Conservation (phyloP, 37 sponge, comb jelly and placozoan species). For the Geodia barretti region DNA sequence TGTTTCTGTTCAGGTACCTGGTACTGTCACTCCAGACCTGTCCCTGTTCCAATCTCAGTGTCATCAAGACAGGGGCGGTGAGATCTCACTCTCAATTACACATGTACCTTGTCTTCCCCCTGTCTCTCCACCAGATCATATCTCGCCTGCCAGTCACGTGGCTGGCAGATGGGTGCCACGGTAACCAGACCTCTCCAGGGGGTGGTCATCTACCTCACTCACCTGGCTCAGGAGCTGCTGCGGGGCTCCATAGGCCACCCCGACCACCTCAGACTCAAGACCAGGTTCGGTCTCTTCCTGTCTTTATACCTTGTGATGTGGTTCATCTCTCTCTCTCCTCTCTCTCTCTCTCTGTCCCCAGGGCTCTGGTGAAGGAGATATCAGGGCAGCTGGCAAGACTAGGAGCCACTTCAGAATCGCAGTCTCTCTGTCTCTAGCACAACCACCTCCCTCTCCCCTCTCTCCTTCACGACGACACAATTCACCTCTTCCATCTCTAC, state of each 20-base stretch:
- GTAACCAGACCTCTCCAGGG: constrained; percentile 7
- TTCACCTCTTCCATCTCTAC: too few species aligned
- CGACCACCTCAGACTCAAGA: constrained; percentile 25
- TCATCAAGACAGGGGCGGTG: constrained; percentile 44
- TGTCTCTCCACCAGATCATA: constrained; percentile 2
- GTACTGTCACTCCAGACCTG: constrained; percentile 52
- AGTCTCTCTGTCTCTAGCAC: not conserved
- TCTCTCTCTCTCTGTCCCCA: not conserved
- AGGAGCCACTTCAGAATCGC: not conserved
- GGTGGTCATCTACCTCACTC: constrained; percentile 21
- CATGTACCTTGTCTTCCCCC: not conserved
- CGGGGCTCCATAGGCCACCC: constrained; percentile 17
- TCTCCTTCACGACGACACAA: not conserved
- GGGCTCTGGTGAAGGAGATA: not conserved
- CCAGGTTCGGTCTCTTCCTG: constrained; percentile 43
- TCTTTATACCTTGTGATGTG: too few species aligned
- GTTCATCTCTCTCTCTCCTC: too few species aligned
- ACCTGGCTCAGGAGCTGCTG: constrained; percentile 30
- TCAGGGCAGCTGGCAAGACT: not conserved
- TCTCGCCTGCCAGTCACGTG: constrained; percentile 15
- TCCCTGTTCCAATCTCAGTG: constrained; percentile 11
- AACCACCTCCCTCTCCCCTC: not conserved
- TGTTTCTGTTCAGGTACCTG: constrained; percentile 24
- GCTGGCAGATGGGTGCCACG: constrained; percentile 3
- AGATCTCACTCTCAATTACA: not conserved